These are phyloP conservation scores for Metaphire vulgaris DNA, from an alignment of 1,140 invertebrate genomes.

Conservation along the genomic window DNA sequence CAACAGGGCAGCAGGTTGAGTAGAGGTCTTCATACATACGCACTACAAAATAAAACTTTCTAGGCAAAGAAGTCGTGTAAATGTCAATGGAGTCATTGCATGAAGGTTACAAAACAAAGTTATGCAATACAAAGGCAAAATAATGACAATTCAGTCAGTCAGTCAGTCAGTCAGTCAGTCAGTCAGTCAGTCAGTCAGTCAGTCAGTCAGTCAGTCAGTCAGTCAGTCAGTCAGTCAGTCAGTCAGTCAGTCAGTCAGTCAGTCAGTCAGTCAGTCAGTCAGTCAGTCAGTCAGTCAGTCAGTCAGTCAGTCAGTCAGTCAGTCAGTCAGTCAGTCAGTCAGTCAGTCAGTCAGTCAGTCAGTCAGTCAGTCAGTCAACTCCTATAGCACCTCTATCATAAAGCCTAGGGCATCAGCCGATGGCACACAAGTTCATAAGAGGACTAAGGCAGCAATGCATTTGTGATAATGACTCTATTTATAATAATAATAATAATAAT, in stretches of 20 bases:
- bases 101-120: too few species aligned
- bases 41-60: background rate
- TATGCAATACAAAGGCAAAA: too few species aligned
- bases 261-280: conserved; percentile 33
- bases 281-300: conserved; percentile 36
- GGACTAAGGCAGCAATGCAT: too few species aligned
- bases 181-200: conserved; percentile 35
- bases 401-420: too few species aligned
- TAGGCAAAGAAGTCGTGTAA: too few species aligned
- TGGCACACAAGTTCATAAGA: too few species aligned
- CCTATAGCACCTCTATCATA: too few species aligned
- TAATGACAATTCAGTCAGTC: too few species aligned
- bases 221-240: conserved; percentile 34
- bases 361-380: conserved; percentile 34
- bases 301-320: conserved; percentile 36
- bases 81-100: too few species aligned
- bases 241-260: conserved; percentile 25
- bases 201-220: conserved; percentile 35
- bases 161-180: too few species aligned
- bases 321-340: conserved; percentile 36
- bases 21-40: background rate
- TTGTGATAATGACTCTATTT: too few species aligned
- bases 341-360: conserved; percentile 35
- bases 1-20: background rate
- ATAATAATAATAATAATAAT: too few species aligned